Evolutionary conservation across 2,797 vertebrate genomes (phyloP).

Genomic region (Pangasius larnaudii): DNA sequence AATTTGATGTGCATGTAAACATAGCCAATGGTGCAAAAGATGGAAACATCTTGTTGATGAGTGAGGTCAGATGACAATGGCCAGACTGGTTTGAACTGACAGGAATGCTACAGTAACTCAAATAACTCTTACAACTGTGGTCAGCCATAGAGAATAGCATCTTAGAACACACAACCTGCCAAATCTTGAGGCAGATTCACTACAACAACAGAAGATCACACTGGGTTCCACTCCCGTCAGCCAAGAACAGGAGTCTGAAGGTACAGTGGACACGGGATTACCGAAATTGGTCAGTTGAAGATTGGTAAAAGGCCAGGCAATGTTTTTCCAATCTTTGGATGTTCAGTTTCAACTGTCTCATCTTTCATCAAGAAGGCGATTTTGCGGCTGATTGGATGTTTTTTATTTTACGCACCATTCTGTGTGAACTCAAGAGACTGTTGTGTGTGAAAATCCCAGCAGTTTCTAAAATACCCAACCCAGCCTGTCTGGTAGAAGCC

Average conservation of each 20-base stretch:
- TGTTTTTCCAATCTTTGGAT: not conserved
- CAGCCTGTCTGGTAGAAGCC: not conserved
- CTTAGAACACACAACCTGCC: not conserved
- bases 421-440: not conserved
- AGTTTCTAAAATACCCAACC: not conserved
- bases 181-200: not conserved
- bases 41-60: not conserved
- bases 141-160: not conserved
- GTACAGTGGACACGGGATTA: not conserved
- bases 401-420: not conserved
- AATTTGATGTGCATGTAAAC: too few relatives aligned
- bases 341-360: not conserved
- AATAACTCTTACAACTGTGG: not conserved
- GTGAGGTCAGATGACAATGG: not conserved
- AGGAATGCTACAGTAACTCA: conserved; percentile 4
- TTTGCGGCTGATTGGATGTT: not conserved
- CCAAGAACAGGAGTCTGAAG: not conserved
- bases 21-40: too few relatives aligned
- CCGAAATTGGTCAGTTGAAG: not conserved
- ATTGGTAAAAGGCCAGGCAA: not conserved
- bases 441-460: not conserved
- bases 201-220: not conserved
- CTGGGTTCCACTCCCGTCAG: not conserved
- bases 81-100: not conserved
- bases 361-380: not conserved